These are phyloP conservation scores for Pavo muticus DNA, from an alignment of 2,113 vertebrate species.

Conservation along the genomic window DNA sequence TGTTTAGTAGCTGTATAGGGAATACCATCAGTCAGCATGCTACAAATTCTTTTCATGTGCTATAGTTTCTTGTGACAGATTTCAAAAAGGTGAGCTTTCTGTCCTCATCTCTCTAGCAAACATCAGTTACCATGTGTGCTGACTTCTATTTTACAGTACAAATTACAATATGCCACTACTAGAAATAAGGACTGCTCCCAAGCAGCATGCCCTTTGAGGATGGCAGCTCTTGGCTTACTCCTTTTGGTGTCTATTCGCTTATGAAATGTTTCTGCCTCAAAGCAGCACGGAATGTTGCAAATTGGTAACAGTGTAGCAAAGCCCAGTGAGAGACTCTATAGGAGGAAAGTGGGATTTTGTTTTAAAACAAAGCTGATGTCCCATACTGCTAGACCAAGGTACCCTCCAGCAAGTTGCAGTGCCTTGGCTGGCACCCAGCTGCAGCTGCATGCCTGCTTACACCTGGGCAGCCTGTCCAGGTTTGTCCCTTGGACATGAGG, in stretches of 20 bases:
- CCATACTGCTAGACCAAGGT: too few species aligned
- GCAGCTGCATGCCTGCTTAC: fast-evolving
- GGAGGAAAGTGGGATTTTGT: neutral
- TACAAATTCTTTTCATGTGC: neutral
- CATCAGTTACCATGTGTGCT: neutral
- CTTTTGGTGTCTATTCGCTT: neutral
- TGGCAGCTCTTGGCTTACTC: neutral
- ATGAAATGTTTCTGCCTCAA: neutral
- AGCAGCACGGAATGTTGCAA: neutral
- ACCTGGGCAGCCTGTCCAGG: neutral
- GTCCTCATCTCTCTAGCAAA: neutral
- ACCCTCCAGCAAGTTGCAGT: fast-evolving
- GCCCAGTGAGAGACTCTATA: neutral
- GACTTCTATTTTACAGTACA: neutral
- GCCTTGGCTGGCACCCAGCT: neutral
- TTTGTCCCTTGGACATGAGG: fast-evolving
- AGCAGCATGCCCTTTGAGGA: neutral
- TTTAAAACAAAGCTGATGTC: neutral
- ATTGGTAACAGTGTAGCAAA: neutral
- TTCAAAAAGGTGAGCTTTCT: neutral
- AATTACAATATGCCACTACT: neutral
- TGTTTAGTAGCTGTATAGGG: neutral
- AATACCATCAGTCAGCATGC: fast-evolving
- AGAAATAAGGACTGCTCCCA: neutral
- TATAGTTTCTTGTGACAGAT: neutral